These are phyloP conservation scores for Dicycla oo DNA, from an alignment of 2,888 invertebrate genomes.

Conservation along the genomic window DNA sequence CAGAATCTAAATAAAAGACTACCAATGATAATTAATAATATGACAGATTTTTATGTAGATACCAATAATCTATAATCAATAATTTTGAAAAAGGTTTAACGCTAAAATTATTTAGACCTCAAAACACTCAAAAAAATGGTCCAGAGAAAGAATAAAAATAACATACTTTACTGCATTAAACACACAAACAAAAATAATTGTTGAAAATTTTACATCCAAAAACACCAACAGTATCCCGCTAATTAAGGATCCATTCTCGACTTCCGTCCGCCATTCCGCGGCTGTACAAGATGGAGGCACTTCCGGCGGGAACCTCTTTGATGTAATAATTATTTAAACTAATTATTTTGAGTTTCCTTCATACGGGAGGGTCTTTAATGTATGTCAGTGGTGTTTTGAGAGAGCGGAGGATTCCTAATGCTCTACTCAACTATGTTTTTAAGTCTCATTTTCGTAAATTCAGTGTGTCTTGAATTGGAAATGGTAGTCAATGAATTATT, in stretches of 20 bases:
- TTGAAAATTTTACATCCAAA: neutral
- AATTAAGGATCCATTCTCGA: slow-evolving; percentile 47
- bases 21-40: neutral
- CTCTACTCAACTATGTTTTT: neutral
- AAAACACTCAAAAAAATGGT: neutral
- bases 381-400: slow-evolving; percentile 30
- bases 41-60: neutral
- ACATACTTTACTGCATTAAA: neutral
- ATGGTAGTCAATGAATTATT: neutral
- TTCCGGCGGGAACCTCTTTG: slow-evolving; percentile 42
- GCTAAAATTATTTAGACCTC: neutral
- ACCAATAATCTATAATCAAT: no score
- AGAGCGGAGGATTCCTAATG: neutral
- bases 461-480: neutral
- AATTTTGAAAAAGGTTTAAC: neutral
- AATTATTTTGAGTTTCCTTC: slow-evolving; percentile 43
- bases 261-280: slow-evolving; percentile 57
- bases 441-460: neutral
- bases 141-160: neutral
- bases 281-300: slow-evolving; percentile 55
- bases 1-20: neutral
- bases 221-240: slow-evolving; percentile 13
- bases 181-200: neutral
- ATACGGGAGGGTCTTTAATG: slow-evolving; percentile 5
- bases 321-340: slow-evolving; percentile 54